phyloP scores from a whole-genome alignment of 2,113 vertebrate genomes.

The Crypturellus undulatus region DNA sequence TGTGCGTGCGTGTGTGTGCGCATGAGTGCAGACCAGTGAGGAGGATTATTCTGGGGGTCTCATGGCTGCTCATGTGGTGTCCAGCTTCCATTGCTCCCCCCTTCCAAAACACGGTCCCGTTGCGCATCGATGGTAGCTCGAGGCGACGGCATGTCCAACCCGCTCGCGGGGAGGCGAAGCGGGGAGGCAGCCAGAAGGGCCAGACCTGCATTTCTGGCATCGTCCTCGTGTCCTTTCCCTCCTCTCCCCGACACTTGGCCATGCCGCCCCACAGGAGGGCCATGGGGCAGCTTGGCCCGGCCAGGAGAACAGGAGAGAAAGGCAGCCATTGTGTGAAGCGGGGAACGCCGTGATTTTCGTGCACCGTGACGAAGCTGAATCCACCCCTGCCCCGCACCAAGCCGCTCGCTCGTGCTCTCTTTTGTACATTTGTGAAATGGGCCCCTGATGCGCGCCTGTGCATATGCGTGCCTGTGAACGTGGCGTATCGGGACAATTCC shows the following conservation, averaged over 20 bases:
- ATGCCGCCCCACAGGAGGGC: not conserved
- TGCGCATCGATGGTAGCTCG: not conserved
- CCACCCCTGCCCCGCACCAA: not conserved
- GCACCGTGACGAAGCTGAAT: not conserved
- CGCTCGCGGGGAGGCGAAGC: fast-evolving
- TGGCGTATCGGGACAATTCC: slow-evolving; percentile 40
- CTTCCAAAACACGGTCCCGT: not conserved
- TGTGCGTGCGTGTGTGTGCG: not conserved
- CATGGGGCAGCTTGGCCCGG: not conserved
- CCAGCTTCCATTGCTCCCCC: slow-evolving; percentile 45
- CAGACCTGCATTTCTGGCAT: not conserved
- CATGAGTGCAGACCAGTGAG: not conserved
- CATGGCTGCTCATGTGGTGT: slow-evolving; percentile 38
- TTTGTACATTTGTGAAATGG: slow-evolving; percentile 74
- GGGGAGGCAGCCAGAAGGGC: not conserved
- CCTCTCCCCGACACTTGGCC: not conserved
- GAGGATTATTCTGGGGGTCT: not conserved
- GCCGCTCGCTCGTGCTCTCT: not conserved
- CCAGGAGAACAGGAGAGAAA: not conserved
- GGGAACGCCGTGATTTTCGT: slow-evolving; percentile 55
- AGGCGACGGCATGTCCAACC: fast-evolving
- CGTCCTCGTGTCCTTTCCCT: not conserved
- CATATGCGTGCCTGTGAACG: not conserved
- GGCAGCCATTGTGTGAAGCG: not conserved
- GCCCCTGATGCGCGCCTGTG: not conserved